These are phyloP conservation scores for Pogonomyrmex barbatus DNA, from an alignment of 1,140 invertebrate species.

Conservation along the genomic window DNA sequence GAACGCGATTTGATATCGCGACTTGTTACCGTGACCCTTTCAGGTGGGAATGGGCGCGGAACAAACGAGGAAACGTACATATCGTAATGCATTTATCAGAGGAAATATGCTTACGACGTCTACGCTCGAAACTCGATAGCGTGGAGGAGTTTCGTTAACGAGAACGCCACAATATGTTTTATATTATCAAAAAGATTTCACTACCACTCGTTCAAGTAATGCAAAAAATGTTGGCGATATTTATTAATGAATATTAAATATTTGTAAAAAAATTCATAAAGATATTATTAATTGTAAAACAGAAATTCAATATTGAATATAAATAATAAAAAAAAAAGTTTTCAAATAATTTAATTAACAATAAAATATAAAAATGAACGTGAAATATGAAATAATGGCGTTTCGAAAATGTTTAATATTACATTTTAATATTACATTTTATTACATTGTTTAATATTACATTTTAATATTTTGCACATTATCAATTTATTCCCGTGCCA, in stretches of 20 bases:
- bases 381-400: too few relatives aligned
- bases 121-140: conserved; percentile 23
- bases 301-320: not conserved
- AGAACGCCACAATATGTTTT: not conserved
- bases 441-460: not conserved
- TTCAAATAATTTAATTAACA: not conserved
- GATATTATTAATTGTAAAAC: not conserved
- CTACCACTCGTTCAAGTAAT: not conserved
- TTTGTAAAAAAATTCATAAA: not conserved
- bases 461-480: not conserved
- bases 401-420: not conserved
- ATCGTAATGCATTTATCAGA: conserved; percentile 47
- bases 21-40: conserved; percentile 55
- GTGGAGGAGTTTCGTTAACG: not conserved
- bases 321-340: not conserved
- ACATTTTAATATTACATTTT: not conserved
- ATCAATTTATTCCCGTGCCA: not conserved
- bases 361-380: too few relatives aligned
- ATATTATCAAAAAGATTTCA: not conserved
- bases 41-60: conserved; percentile 14
- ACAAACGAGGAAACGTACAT: conserved; percentile 48
- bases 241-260: conserved; percentile 13
- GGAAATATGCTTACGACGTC: conserved; percentile 30
- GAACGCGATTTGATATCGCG: conserved; percentile 41
- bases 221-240: not conserved